A percentile compares a stretch with the other conserved stretches of the same genome.
Evolutionary conservation across 1,140 invertebrate species (phyloP).

Genomic region (Ectropis grisescens): DNA sequence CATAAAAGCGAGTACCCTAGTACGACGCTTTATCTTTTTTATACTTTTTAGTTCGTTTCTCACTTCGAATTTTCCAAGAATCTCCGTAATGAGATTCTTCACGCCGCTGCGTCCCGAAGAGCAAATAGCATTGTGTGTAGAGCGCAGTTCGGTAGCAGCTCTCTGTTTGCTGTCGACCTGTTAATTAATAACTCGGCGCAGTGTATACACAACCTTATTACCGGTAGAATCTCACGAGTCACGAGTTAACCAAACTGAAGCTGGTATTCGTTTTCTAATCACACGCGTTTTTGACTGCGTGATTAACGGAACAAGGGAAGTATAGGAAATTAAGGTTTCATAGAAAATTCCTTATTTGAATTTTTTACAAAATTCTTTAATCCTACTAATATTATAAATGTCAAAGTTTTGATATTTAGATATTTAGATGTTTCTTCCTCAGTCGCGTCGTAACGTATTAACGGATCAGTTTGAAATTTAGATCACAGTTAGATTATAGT

Average conservation of each 20-base stretch:
- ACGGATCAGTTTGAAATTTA: too few species aligned
- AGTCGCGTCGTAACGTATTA: too few species aligned
- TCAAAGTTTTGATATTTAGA: too few species aligned
- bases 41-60: slow-evolving; percentile 59
- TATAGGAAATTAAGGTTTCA: too few species aligned
- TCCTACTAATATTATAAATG: too few species aligned
- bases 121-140: slow-evolving; percentile 55
- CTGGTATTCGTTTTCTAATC: slow-evolving; percentile 52
- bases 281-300: too few species aligned
- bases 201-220: slow-evolving; percentile 68
- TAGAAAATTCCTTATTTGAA: too few species aligned
- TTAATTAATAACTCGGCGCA: slow-evolving; percentile 65
- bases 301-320: too few species aligned
- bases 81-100: slow-evolving; percentile 57
- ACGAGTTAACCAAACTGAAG: slow-evolving; percentile 55
- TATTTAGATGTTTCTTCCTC: too few species aligned
- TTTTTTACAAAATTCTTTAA: too few species aligned
- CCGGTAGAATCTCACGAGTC: slow-evolving; percentile 66
- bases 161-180: slow-evolving; percentile 66
- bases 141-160: slow-evolving; percentile 60
- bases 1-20: too few species aligned
- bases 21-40: slow-evolving; percentile 15
- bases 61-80: slow-evolving; percentile 63
- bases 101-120: slow-evolving; percentile 42
- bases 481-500: too few species aligned